phyloP scores from a whole-genome alignment of 2,888 invertebrate genomes.

The Scaptomyza caliginosa region DNA sequence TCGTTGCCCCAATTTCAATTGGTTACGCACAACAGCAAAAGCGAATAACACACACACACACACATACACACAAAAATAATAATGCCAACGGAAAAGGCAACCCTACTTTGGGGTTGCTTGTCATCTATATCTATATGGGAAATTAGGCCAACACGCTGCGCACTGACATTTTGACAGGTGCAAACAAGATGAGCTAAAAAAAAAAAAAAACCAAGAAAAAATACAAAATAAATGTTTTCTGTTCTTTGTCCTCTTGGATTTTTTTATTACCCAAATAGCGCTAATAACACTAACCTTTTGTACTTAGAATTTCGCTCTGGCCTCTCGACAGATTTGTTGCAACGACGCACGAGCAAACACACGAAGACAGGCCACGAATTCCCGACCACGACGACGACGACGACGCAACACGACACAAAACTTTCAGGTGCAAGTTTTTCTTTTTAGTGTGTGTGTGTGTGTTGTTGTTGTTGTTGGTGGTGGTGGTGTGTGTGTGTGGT shows the following conservation, averaged over 20 bases:
- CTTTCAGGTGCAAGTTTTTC: conserved; percentile 79
- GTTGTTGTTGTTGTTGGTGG: no score
- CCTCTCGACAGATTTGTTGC: conserved; percentile 49
- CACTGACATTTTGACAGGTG: conserved; percentile 68
- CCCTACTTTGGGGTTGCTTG: conserved; percentile 63
- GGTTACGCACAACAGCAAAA: conserved; percentile 68
- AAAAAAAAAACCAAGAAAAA: conserved; percentile 20
- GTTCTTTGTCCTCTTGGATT: not conserved
- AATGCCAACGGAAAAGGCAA: conserved; percentile 29
- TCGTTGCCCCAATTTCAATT: conserved; percentile 75
- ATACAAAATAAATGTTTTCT: conserved; percentile 1
- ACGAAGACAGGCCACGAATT: conserved; percentile 53
- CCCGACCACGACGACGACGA: conserved; percentile 31
- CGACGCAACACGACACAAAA: conserved; percentile 35
- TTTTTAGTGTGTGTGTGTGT: conserved; percentile 28
- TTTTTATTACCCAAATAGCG: conserved; percentile 16
- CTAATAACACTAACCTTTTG: conserved; percentile 61
- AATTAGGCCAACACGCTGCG: conserved; percentile 69
- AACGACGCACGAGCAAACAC: conserved; percentile 40
- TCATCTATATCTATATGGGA: conserved; percentile 28
- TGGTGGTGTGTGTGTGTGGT: conserved; percentile 39
- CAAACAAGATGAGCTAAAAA: conserved; percentile 32
- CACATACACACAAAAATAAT: not conserved
- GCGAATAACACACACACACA: not conserved
- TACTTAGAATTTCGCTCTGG: conserved; percentile 48